These are phyloP conservation scores for Drosophila nikananu DNA, from an alignment of 1,140 invertebrate genomes.

Conservation along the genomic window DNA sequence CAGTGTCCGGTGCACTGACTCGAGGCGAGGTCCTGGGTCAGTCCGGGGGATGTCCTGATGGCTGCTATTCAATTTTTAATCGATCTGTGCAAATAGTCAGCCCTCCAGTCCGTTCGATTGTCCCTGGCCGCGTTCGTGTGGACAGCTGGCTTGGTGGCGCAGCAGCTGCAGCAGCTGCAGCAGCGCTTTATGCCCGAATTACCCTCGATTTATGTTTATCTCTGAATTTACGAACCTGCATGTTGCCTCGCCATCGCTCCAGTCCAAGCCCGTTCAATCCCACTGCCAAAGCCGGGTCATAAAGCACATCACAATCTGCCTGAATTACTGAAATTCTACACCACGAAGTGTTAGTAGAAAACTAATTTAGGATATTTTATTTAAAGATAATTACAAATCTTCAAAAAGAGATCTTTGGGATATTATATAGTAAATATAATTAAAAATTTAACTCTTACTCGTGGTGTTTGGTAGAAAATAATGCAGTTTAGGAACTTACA, in stretches of 20 bases:
- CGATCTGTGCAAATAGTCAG: slow-evolving; percentile 61
- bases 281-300: slow-evolving; percentile 17
- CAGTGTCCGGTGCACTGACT: slow-evolving; percentile 6
- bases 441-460: not conserved
- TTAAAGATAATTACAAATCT: too few relatives aligned
- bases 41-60: slow-evolving; percentile 35
- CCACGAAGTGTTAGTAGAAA: not conserved
- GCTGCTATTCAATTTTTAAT: slow-evolving; percentile 75
- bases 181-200: slow-evolving; percentile 73
- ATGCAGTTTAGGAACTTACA: not conserved
- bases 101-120: slow-evolving; percentile 23
- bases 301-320: not conserved
- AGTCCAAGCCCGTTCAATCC: slow-evolving; percentile 9
- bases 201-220: slow-evolving; percentile 80
- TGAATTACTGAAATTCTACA: not conserved
- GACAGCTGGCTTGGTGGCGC: slow-evolving; percentile 51
- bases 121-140: slow-evolving; percentile 34
- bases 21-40: not conserved
- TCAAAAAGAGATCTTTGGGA: too few relatives aligned
- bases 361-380: not conserved
- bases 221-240: slow-evolving; percentile 77
- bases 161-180: slow-evolving; percentile 69
- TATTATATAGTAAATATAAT: not conserved
- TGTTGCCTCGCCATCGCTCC: slow-evolving; percentile 10
- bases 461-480: not conserved